Evolutionary conservation across 2,797 vertebrate species (phyloP), one percentile per base, ranked within the genome.

Genomic region (Steatocranus sp.): DNA sequence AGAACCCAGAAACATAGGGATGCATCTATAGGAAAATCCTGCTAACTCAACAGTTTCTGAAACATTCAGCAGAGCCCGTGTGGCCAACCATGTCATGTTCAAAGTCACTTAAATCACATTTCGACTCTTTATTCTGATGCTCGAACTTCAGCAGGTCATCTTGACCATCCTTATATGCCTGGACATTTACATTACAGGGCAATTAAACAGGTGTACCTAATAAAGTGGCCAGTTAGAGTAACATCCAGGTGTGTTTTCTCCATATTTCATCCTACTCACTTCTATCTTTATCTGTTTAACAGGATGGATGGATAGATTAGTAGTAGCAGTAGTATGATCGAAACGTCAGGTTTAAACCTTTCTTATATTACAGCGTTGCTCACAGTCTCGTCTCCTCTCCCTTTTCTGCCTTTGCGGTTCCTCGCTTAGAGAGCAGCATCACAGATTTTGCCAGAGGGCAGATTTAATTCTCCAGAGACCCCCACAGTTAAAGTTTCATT

Each of bases 381-480:
- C 25, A 73, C 15, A 46, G 15, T n/a, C n/a, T 5, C 2, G 6
- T 50, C 51, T 41, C 61, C 20, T 11, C 48, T 79, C 34, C 15
- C 3, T 58, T 15, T 5, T 73, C 53, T 30, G 3, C 53, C 73
- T 36, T 18, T 54, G 74, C 76, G 20, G 27, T 8, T 78, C 25
- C 25, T 56, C 10, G 5, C 54, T 79, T 7, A 20, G 41, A 78
- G 74, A 81, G 76, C 41, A 75, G 74, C 66, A 79, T 83, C 75
- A 77, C 53, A 79, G 25, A 46, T 61, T 51, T 20, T 41, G 83
- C 86, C 76, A 20, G 23, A 77, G 73, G 83, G 81, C 81, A 75
- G 25, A 66, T 81, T 70, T 48, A 76, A 85, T 36, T 75, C 88
- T 78, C 78, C 27, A 58, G 78, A 87, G 73, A 81, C 12, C 12